phyloP scores from a whole-genome alignment of 2,797 vertebrate genomes.

The Brotula barbata region DNA sequence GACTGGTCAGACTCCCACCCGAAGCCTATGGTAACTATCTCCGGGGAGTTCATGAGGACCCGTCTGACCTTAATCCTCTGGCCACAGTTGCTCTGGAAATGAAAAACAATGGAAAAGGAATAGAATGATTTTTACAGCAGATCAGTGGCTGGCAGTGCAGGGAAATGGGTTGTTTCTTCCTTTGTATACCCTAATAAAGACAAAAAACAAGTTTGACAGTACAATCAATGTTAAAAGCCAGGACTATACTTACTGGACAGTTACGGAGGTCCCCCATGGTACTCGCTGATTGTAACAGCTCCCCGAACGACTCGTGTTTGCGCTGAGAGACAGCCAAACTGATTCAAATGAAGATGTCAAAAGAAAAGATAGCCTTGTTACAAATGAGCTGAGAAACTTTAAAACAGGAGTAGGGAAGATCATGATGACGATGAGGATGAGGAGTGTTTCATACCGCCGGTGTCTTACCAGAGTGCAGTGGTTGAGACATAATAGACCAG shows the following conservation, averaged over 20 bases:
- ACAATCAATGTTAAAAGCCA: not conserved
- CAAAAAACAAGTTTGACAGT: no score
- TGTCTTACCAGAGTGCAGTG: conserved; percentile 92
- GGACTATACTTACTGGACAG: conserved; percentile 87
- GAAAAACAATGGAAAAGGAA: conserved; percentile 3
- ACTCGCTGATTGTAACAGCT: conserved; percentile 90
- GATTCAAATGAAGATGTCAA: conserved; percentile 8
- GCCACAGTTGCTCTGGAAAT: conserved; percentile 91
- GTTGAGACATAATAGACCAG: conserved; percentile 97
- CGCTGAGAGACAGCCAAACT: conserved; percentile 53
- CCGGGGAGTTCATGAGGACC: conserved; percentile 97
- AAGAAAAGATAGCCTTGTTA: conserved; percentile 16
- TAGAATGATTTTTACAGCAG: not conserved
- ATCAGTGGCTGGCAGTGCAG: no score
- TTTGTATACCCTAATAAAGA: no score
- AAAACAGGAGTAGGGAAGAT: not conserved
- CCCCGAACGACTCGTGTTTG: conserved; percentile 89
- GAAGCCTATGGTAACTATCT: conserved; percentile 97
- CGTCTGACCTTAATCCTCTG: conserved; percentile 93
- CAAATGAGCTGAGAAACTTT: conserved; percentile 13
- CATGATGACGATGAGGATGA: conserved; percentile 13
- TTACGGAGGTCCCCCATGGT: conserved; percentile 92
- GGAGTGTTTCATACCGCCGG: conserved; percentile 20
- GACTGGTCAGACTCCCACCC: conserved; percentile 99
- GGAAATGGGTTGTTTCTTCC: no score